These are phyloP conservation scores for Chrysoperla carnea DNA, from an alignment of 1,140 invertebrate genomes.

Conservation along the genomic window DNA sequence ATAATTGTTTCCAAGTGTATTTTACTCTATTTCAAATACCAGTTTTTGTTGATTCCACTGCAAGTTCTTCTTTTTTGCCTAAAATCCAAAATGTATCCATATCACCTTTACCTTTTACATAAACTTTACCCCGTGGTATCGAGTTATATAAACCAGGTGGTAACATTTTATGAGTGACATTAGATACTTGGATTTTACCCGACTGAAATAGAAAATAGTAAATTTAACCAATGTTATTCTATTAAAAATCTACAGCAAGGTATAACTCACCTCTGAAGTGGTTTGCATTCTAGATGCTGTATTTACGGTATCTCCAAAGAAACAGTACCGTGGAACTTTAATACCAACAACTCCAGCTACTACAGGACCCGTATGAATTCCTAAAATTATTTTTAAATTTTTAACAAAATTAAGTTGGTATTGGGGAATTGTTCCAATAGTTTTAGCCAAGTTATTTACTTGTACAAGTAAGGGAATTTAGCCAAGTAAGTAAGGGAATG, in stretches of 20 bases:
- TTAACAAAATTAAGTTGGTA: not conserved
- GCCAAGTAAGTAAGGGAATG: not conserved
- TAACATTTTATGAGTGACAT: constrained; percentile 39
- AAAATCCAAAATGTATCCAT: constrained; percentile 73
- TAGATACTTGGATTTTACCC: constrained; percentile 59
- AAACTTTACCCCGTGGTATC: constrained; percentile 45
- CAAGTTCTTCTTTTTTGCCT: constrained; percentile 25
- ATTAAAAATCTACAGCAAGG: not conserved
- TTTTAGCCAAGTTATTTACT: not conserved
- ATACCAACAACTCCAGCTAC: constrained; percentile 48
- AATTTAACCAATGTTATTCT: not conserved
- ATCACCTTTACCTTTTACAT: constrained; percentile 74
- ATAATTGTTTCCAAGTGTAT: too few relatives aligned
- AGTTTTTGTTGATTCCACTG: not conserved
- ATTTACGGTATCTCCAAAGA: constrained; percentile 79
- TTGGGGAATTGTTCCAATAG: not conserved
- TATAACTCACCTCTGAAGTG: constrained; percentile 38
- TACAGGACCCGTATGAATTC: constrained; percentile 32
- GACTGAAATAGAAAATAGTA: constrained; percentile 25
- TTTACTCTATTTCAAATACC: too few relatives aligned
- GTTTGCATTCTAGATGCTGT: constrained; percentile 77
- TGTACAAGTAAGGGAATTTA: not conserved
- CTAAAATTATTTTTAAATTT: constrained; percentile 9
- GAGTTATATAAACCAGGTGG: constrained; percentile 37
- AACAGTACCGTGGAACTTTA: constrained; percentile 56